Conservation (phyloP, 2,888 invertebrate genomes). For the Petrolisthes manimaculis region DNA sequence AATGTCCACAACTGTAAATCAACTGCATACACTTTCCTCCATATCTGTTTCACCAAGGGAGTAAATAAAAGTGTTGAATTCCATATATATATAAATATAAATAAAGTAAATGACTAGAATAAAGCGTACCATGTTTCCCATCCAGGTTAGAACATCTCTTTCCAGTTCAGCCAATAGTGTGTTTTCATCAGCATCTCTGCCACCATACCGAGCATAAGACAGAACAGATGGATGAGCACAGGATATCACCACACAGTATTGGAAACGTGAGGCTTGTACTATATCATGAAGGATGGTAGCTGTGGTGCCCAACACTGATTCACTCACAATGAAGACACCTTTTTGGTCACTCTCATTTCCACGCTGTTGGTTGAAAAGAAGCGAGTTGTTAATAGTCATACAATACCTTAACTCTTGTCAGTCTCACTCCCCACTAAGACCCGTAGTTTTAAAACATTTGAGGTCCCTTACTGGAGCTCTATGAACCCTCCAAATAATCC, state of each 20-base stretch:
- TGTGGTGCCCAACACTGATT: conserved; percentile 74
- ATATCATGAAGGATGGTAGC: conserved; percentile 75
- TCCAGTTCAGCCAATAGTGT: conserved; percentile 70
- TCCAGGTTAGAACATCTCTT: conserved; percentile 73
- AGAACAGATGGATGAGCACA: conserved; percentile 75
- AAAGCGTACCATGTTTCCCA: conserved; percentile 74
- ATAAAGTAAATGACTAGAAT: background rate
- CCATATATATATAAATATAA: too few species aligned
- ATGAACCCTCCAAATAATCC: too few species aligned
- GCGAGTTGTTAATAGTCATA: background rate
- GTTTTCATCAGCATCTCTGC: conserved; percentile 70
- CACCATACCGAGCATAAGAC: conserved; percentile 71
- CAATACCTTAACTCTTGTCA: too few species aligned
- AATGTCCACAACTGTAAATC: too few species aligned
- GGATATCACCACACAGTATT: conserved; percentile 76
- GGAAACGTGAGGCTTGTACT: conserved; percentile 75
- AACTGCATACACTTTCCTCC: too few species aligned
- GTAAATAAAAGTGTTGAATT: too few species aligned
- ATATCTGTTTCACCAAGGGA: too few species aligned
- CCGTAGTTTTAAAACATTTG: too few species aligned
- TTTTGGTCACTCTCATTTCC: conserved; percentile 70
- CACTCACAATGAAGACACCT: conserved; percentile 75
- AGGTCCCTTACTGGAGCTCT: too few species aligned
- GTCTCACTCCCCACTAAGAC: too few species aligned
- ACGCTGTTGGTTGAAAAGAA: conserved; percentile 69